phyloP scores from a whole-genome alignment of 2,113 vertebrate genomes.

The Thunnus maccoyii region DNA sequence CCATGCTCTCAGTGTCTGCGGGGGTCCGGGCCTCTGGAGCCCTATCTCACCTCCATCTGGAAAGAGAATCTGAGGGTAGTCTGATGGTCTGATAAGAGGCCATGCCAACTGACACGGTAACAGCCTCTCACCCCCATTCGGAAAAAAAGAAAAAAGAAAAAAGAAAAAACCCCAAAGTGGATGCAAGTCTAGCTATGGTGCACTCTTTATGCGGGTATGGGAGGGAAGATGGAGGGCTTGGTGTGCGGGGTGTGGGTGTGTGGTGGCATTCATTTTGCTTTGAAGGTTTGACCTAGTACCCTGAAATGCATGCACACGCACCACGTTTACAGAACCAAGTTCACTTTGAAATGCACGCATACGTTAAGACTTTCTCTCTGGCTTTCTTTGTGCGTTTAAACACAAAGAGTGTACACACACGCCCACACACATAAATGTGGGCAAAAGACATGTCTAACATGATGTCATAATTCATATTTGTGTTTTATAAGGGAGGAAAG shows the following conservation, averaged over 20 bases:
- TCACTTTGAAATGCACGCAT: constrained; percentile 5
- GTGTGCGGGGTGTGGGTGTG: constrained; percentile 24
- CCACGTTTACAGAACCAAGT: constrained; percentile 35
- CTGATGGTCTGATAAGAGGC: constrained; percentile 83
- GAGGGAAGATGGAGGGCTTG: constrained; percentile 33
- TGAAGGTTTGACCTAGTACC: constrained; percentile 53
- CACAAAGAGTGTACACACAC: neutral
- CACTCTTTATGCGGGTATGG: constrained; percentile 61
- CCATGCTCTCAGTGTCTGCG: constrained; percentile 82
- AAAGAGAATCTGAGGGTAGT: constrained; percentile 86
- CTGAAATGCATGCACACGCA: constrained; percentile 24
- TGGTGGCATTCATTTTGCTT: constrained; percentile 56
- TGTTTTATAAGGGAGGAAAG: constrained; percentile 39
- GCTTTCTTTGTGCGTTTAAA: constrained; percentile 9
- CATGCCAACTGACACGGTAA: constrained; percentile 81
- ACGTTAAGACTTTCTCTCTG: neutral
- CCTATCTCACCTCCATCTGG: constrained; percentile 87
- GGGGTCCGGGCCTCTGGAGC: constrained; percentile 79
- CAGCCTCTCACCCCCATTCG: constrained; percentile 75
- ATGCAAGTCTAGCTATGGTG: constrained; percentile 57
- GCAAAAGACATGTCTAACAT: constrained; percentile 30
- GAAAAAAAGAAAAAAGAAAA: constrained; percentile 44
- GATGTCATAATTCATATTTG: constrained; percentile 45
- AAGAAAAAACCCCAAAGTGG: constrained; percentile 21
- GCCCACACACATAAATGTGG: constrained; percentile 8